Percentiles rank a stretch among this genome's conserved stretches.
Conservation (phyloP, 2,888 invertebrate species). For the Rotaria magnacalcarata region DNA sequence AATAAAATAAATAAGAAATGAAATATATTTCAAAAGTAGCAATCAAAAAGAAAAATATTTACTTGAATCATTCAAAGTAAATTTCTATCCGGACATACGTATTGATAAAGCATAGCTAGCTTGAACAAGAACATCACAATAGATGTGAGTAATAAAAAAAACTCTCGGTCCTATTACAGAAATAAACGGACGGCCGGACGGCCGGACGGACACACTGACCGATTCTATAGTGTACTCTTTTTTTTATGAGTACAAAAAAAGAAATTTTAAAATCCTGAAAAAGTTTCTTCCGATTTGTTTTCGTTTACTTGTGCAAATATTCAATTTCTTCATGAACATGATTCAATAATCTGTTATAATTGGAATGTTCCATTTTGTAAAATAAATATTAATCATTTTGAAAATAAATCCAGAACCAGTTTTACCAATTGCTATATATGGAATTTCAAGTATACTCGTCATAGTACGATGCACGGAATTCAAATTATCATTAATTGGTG, state of each 20-base stretch:
- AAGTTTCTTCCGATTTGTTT: conserved; percentile 49
- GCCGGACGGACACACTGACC: too few relatives aligned
- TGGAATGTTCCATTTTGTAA: conserved; percentile 80
- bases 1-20: conserved; percentile 56
- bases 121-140: conserved; percentile 89
- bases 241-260: too few relatives aligned
- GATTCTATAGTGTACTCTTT: too few relatives aligned
- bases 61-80: conserved; percentile 80
- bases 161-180: conserved; percentile 76
- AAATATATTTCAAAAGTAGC: background rate
- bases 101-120: conserved; percentile 82
- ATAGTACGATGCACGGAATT: conserved; percentile 60
- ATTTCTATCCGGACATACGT: conserved; percentile 86
- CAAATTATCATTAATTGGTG: conserved; percentile 54
- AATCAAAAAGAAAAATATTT: background rate
- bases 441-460: conserved; percentile 70
- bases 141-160: conserved; percentile 80
- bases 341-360: conserved; percentile 69
- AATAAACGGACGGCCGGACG: too few relatives aligned
- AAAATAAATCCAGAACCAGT: conserved; percentile 85
- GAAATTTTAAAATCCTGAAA: background rate
- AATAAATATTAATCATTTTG: conserved; percentile 91
- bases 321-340: conserved; percentile 81
- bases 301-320: conserved; percentile 72
- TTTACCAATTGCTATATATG: conserved; percentile 73